These are phyloP conservation scores for Leptestheria dahalacensis DNA, from an alignment of 1,140 invertebrate species.

Conservation along the genomic window DNA sequence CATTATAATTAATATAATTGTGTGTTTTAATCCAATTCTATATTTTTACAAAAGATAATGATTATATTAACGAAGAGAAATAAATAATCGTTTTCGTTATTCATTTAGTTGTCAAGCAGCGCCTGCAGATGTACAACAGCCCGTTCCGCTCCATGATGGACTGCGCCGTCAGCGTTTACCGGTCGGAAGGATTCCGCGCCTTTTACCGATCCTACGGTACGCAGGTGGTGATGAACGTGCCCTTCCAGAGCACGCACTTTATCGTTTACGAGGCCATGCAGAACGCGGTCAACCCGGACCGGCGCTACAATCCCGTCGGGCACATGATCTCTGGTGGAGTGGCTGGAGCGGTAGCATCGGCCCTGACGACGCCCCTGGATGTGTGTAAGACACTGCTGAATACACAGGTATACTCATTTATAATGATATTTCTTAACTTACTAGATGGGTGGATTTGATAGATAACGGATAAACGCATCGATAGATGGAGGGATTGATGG, in stretches of 20 bases:
- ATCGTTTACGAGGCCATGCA: conserved; percentile 87
- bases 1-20: too few relatives aligned
- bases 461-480: too few relatives aligned
- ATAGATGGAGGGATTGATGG: too few relatives aligned
- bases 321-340: conserved; percentile 77
- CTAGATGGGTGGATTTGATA: too few relatives aligned
- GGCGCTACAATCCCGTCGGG: conserved; percentile 72
- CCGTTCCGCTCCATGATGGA: conserved; percentile 71
- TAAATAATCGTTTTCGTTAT: background rate
- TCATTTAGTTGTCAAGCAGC: conserved; percentile 88
- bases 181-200: conserved; percentile 69
- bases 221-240: conserved; percentile 93
- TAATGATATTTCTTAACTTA: background rate
- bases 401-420: conserved; percentile 41
- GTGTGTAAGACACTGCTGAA: conserved; percentile 97
- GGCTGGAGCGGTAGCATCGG: conserved; percentile 84
- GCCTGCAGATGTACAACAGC: conserved; percentile 94
- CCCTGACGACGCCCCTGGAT: conserved; percentile 93
- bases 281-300: conserved; percentile 59
- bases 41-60: too few relatives aligned
- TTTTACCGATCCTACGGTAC: conserved; percentile 96
- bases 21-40: too few relatives aligned
- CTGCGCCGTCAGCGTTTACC: conserved; percentile 63
- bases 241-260: conserved; percentile 93
- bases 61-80: too few relatives aligned